Base-by-base conservation (phyloP, 2,888 invertebrate genomes). In the Caenorhabditis sp. region DNA sequence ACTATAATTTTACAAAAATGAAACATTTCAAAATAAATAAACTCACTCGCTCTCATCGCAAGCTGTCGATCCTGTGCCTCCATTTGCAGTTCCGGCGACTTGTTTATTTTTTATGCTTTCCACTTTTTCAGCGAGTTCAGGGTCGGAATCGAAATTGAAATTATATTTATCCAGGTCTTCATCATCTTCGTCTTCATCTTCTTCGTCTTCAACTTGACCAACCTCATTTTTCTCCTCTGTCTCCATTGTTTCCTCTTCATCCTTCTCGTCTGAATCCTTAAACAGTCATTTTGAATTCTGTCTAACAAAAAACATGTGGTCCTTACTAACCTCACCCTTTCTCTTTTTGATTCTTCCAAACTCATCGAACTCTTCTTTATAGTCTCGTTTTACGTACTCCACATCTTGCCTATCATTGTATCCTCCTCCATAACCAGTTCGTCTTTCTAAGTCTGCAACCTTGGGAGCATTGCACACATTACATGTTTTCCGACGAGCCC, bases 381-480 rank as follows among this genome's bases (percentile, higher is more conserved):
- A 76, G 31, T 92, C 92, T 60, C 94, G 91, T 85, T 94, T 92
- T 82, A 95, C 93, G 88, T 99, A 99, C 88, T 99, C 97, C 1
- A 97, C 96, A 83, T 89, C 78, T 61, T 87, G 90, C 60, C 90
- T 83, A 78, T 90, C 90, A 88, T 89, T 90, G 80, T 89, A 90
- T 14, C 90, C 90, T n/a, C 90, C 90, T 36, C 90, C 90, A 85
- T 88, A 89, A 21, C 82, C 82, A 10, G 82, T 81, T 71, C 82
- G 65, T 58, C 73, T 57, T 63, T 82, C 82, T 21, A 77, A 59
- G 71, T 81, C 81, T 10, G 71, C 77, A 49, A 95, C 94, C 90
- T 97, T 97, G 0, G 97, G 96, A 4, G 97, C 95, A 90, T 97
- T 97, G 89, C 99, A 99, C 91, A 99, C 94, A 89, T 99, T 99